phyloP scores from a whole-genome alignment of 2,113 vertebrate species.

The Hiodon tergisus region DNA sequence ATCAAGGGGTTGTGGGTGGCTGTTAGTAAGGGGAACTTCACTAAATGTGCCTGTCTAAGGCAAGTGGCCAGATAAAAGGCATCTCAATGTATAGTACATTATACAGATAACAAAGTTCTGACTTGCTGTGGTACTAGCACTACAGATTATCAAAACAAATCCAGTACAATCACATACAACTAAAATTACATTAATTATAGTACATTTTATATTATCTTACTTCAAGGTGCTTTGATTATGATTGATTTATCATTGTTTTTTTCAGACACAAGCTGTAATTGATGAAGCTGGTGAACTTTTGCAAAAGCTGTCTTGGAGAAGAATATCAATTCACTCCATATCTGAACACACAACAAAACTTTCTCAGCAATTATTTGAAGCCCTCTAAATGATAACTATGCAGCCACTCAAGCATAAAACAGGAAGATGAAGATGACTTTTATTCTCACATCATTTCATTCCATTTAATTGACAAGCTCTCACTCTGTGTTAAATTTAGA shows the following conservation, averaged over 20 bases:
- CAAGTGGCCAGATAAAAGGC: too few species aligned
- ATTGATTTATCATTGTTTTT: slow-evolving; percentile 47
- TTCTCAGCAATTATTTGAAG: slow-evolving; percentile 86
- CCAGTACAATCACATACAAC: slow-evolving; percentile 47
- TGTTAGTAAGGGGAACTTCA: too few species aligned
- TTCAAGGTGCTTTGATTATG: slow-evolving; percentile 50
- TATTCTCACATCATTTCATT: slow-evolving; percentile 94
- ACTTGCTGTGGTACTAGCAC: too few species aligned
- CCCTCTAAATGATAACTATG: slow-evolving; percentile 87
- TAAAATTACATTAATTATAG: slow-evolving; percentile 55
- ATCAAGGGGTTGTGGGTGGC: too few species aligned
- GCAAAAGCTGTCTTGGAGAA: slow-evolving; percentile 50
- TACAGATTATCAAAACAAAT: too few species aligned
- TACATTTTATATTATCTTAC: slow-evolving; percentile 56
- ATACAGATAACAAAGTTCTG: too few species aligned
- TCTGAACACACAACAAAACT: slow-evolving; percentile 74
- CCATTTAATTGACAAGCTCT: slow-evolving; percentile 97
- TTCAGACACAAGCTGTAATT: slow-evolving; percentile 50
- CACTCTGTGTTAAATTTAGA: slow-evolving; percentile 84
- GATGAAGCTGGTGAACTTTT: slow-evolving; percentile 58
- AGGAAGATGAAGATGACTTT: slow-evolving; percentile 95
- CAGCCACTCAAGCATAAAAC: slow-evolving; percentile 88
- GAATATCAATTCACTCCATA: slow-evolving; percentile 76
- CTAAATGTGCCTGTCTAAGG: too few species aligned
- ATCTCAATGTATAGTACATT: too few species aligned